These are phyloP conservation scores for Andrena praecox DNA, from an alignment of 2,888 invertebrate genomes.

Conservation along the genomic window DNA sequence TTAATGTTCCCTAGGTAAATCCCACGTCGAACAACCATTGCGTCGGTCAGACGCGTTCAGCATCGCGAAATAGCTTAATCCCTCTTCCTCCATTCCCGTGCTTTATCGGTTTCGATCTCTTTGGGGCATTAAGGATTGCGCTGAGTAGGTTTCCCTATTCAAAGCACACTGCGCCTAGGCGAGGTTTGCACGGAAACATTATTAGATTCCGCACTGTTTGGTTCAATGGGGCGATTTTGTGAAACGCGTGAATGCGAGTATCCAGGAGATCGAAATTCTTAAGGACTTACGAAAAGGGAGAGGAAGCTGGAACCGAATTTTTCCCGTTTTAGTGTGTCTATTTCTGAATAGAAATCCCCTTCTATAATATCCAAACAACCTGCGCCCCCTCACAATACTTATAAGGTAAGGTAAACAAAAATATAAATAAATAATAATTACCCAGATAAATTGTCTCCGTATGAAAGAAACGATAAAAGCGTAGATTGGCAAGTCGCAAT, in stretches of 20 bases:
- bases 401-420: no score
- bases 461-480: no score
- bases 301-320: background rate
- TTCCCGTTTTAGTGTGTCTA: no score
- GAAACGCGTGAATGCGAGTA: background rate
- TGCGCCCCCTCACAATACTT: no score
- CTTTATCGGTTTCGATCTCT: constrained; percentile 55
- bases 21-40: constrained; percentile 54
- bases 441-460: no score
- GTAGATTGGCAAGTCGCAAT: no score
- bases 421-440: no score
- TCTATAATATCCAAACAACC: no score
- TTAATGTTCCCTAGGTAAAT: constrained; percentile 61
- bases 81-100: constrained; percentile 49
- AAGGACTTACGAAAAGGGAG: background rate
- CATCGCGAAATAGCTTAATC: constrained; percentile 65
- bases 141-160: constrained; percentile 8
- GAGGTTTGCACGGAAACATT: background rate
- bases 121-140: constrained; percentile 41
- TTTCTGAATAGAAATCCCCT: no score
- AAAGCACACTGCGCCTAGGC: background rate
- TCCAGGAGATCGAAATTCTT: background rate
- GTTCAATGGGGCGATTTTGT: background rate
- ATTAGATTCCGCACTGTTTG: constrained; percentile 7
- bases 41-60: constrained; percentile 50